Evolutionary conservation across 2,797 vertebrate species (phyloP).

Genomic region (Lithobates sylvaticus): DNA sequence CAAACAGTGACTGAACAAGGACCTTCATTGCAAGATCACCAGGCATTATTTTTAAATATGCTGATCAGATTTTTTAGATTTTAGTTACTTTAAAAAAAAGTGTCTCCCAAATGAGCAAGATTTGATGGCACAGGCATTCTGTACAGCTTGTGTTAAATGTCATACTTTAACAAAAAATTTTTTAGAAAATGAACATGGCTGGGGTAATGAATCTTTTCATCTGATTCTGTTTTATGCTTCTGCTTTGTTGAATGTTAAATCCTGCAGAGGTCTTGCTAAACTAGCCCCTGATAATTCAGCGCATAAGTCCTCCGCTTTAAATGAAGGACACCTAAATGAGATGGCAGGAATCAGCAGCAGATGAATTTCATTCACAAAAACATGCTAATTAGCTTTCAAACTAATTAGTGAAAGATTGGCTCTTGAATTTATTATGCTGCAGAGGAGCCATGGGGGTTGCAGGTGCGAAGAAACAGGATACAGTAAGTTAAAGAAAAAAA

Average conservation of each 20-base stretch:
- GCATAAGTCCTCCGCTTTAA: constrained; percentile 26
- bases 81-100: no score
- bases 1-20: no score
- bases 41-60: no score
- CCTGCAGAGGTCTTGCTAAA: constrained; percentile 33
- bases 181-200: not conserved
- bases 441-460: constrained; percentile 28
- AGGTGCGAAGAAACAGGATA: constrained; percentile 27
- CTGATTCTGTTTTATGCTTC: not conserved
- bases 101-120: no score
- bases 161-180: constrained; percentile 2
- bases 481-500: not conserved
- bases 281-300: constrained; percentile 42
- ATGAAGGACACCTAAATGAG: constrained; percentile 49
- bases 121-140: no score
- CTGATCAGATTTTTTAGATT: no score
- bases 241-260: constrained; percentile 43
- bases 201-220: constrained; percentile 22
- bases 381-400: constrained; percentile 45
- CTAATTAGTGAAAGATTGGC: constrained; percentile 44
- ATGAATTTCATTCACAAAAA: constrained; percentile 46
- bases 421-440: constrained; percentile 45
- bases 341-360: constrained; percentile 25
- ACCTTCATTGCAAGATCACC: no score
- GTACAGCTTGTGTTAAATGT: no score